phyloP scores from a whole-genome alignment of 2,113 vertebrate species.

The Sclerurus mexicanus region DNA sequence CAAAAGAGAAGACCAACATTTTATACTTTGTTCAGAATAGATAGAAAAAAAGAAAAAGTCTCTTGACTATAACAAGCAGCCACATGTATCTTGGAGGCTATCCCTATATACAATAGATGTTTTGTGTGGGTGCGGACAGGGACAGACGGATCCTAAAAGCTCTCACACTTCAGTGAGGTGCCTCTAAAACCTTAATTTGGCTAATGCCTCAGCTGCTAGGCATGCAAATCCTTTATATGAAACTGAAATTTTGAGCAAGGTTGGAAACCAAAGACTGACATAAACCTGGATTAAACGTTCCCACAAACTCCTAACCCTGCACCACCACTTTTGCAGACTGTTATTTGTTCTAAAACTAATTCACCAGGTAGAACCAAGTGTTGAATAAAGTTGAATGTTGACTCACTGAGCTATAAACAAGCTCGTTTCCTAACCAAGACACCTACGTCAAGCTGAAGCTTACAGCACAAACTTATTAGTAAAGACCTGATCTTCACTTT shows the following conservation, averaged over 20 bases:
- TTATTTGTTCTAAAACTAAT: neutral
- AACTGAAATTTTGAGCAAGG: neutral
- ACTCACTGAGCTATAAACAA: neutral
- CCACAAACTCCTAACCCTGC: neutral
- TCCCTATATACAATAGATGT: neutral
- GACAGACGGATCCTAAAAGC: neutral
- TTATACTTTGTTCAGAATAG: neutral
- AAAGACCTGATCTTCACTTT: neutral
- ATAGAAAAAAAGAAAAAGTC: neutral
- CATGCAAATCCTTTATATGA: neutral
- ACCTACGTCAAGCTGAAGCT: neutral
- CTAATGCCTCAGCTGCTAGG: neutral
- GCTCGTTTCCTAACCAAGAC: neutral
- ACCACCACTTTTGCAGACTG: neutral
- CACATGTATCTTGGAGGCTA: neutral
- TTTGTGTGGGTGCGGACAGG: neutral
- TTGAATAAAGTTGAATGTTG: neutral
- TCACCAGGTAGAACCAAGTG: neutral
- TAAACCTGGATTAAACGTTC: neutral
- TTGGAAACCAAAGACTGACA: neutral
- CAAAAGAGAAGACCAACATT: neutral
- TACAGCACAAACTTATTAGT: neutral
- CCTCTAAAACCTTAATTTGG: neutral
- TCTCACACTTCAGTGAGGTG: neutral
- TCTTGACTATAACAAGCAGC: neutral